Evolutionary conservation across 2,797 vertebrate species (phyloP).

Genomic region (Moxostoma hubbsi): DNA sequence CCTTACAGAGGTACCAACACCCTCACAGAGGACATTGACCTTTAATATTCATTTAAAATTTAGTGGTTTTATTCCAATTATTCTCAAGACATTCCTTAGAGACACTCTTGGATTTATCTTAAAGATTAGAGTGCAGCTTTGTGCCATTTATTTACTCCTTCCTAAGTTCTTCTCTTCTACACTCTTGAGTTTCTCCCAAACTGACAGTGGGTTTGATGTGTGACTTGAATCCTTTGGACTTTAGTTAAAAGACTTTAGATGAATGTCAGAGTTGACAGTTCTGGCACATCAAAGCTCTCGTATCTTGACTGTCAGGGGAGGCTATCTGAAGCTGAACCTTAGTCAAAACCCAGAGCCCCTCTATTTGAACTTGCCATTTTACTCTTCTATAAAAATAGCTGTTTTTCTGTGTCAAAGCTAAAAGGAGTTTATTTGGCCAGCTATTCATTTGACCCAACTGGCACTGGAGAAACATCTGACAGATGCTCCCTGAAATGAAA

Average conservation of each 20-base stretch:
- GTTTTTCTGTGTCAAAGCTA: conserved; percentile 4
- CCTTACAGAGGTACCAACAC: too few relatives aligned
- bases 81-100: background rate
- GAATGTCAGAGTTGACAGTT: conserved; percentile 51
- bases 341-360: conserved; percentile 22
- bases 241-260: conserved; percentile 45
- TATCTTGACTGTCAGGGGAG: conserved; percentile 32
- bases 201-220: conserved; percentile 43
- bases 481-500: conserved; percentile 17
- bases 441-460: conserved; percentile 24
- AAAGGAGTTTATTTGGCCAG: conserved; percentile 26
- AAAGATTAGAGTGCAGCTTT: conserved; percentile 18
- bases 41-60: background rate
- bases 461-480: conserved; percentile 19
- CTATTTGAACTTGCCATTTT: conserved; percentile 24
- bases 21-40: background rate
- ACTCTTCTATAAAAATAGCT: conserved; percentile 8
- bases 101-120: conserved; percentile 8
- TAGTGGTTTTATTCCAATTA: conserved; percentile 1
- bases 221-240: conserved; percentile 40
- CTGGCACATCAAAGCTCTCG: conserved; percentile 41
- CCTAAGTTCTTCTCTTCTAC: background rate
- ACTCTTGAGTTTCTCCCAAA: conserved; percentile 15
- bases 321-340: conserved; percentile 38
- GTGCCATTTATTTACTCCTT: conserved; percentile 27